Evolutionary conservation across 2,113 vertebrate genomes (phyloP), one percentile per base, ranked within the genome.

Genomic region (Macrotis lagotis): DNA sequence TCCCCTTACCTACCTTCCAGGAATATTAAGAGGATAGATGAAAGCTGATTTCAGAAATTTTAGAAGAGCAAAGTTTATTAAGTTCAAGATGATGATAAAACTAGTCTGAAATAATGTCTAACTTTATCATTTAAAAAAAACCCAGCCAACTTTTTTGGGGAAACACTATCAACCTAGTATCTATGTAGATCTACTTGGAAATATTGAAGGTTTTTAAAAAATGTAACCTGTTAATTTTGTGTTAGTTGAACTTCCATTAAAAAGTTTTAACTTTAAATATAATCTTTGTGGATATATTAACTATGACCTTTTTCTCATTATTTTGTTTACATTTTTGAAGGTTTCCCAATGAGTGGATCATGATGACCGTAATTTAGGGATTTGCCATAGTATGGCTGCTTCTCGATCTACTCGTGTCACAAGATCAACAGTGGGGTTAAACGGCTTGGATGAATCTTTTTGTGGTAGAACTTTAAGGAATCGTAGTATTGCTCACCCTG

Each of bases 391-490:
- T 98, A 99, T 99, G 99, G 99, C 99, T 99, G 99, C 99, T 99
- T 99, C 99, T 99, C 99, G 99, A 98, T 99, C 99, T 98, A 99
- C 99, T 98, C 99, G 99, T 96, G 99, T 99, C 98, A 99, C 99
- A 99, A 99, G 99, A 99, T 99, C 99, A 99, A 99, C 99, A 99
- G 99, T 99, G 98, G 99, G 99, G 98, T 99, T 99, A 98, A 99
- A 99, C 99, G 99, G 99, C 99, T 99, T 99, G 99, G 99, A 99
- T 98, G 99, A 99, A 98, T 99, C 99, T 98, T 99, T 99, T 98
- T 99, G 99, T 99, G 99, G 99, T 97, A 99, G 99, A 99, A 99
- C 99, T 93, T 99, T 99, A 98, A 99, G 99, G 98, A 99, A 99
- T 98, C 99, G 99, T 98, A 99, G 99, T 98, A 99, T 99, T 95